Evolutionary conservation across 1,140 invertebrate species (phyloP).

Genomic region (Brachionus sp.): DNA sequence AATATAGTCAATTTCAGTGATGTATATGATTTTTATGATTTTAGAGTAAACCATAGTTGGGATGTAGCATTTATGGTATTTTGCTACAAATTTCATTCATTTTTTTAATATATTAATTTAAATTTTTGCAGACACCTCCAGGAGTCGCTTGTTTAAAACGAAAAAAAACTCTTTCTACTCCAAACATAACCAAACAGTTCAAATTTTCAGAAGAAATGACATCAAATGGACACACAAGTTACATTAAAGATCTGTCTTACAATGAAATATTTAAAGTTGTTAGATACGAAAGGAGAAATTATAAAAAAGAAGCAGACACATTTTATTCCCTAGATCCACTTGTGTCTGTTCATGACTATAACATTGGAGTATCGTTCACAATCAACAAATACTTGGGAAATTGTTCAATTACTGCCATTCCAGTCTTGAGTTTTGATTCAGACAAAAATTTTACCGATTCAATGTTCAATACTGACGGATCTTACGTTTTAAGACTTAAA

Average conservation of each 20-base stretch:
- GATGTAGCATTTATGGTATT: neutral
- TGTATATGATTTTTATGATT: constrained; percentile 38
- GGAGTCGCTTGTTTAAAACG: neutral
- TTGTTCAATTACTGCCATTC: constrained; percentile 23
- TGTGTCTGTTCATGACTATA: constrained; percentile 11
- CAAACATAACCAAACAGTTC: neutral
- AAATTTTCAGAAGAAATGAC: constrained; percentile 41
- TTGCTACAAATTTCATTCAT: neutral
- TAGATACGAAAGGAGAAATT: neutral
- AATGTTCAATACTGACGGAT: neutral
- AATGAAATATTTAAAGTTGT: neutral
- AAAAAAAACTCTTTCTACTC: neutral
- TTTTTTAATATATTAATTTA: neutral
- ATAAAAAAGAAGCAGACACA: neutral
- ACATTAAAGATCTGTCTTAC: neutral
- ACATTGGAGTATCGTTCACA: constrained; percentile 24
- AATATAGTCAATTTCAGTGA: neutral
- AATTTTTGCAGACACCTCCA: constrained; percentile 1
- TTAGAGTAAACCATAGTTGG: neutral
- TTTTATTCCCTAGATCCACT: constrained; percentile 13
- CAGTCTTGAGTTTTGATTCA: neutral
- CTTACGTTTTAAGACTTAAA: constrained; percentile 22
- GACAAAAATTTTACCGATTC: neutral
- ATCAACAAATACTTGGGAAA: neutral
- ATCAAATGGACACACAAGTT: neutral